Evolutionary conservation across 2,797 vertebrate genomes (phyloP).

Genomic region (Eidolon dupreanum): DNA sequence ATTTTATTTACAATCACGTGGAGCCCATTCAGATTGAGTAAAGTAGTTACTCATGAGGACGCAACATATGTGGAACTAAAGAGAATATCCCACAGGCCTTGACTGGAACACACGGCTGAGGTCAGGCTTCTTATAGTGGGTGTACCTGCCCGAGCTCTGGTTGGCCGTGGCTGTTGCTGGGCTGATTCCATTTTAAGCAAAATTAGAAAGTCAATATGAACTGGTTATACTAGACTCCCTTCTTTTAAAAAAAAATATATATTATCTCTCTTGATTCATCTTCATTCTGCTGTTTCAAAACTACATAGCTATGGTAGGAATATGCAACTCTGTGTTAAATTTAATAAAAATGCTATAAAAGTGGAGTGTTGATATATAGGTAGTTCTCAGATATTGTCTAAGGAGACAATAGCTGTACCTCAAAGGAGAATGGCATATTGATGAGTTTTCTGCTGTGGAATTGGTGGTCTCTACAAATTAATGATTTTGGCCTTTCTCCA

Average conservation of each 20-base stretch:
- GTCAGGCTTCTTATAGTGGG: conserved; percentile 67
- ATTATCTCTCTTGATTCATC: conserved; percentile 77
- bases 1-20: conserved; percentile 59
- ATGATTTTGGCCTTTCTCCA: neutral
- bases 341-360: conserved; percentile 7
- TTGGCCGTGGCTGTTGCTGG: conserved; percentile 79
- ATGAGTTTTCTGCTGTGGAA: neutral
- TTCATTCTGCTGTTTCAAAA: conserved; percentile 78
- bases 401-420: neutral
- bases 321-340: neutral
- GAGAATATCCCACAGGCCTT: conserved; percentile 61
- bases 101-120: conserved; percentile 71
- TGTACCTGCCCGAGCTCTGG: conserved; percentile 75
- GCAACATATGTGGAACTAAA: conserved; percentile 47
- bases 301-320: conserved; percentile 54
- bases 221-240: conserved; percentile 80
- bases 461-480: neutral
- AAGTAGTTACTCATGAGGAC: neutral
- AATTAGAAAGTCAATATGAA: conserved; percentile 82
- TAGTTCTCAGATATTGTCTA: neutral
- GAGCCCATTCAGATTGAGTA: neutral
- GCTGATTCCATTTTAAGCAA: conserved; percentile 79
- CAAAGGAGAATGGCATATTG: neutral
- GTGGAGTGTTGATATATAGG: neutral
- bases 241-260: conserved; percentile 55